Evolutionary conservation across 2,888 invertebrate genomes (phyloP).

Genomic region (Lissonota sp.): DNA sequence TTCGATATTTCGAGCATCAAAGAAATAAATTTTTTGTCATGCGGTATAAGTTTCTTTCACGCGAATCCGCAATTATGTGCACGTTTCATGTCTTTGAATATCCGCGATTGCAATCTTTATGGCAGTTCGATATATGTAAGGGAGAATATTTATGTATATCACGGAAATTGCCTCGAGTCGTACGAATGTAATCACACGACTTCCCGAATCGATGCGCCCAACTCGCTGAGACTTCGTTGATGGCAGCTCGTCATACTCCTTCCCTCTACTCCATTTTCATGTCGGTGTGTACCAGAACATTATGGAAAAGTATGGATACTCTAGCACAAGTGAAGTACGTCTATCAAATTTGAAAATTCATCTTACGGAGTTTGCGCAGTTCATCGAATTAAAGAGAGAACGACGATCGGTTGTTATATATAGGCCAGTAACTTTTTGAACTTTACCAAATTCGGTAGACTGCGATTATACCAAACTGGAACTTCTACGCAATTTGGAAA

Average conservation of each 20-base stretch:
- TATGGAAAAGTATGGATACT: not conserved
- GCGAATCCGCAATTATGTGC: not conserved
- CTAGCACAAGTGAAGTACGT: too few species aligned
- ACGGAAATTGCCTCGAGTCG: conserved; percentile 32
- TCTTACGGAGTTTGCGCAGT: too few species aligned
- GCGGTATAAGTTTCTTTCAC: not conserved
- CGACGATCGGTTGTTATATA: too few species aligned
- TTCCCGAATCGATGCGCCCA: not conserved
- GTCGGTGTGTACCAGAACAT: not conserved
- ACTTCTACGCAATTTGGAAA: too few species aligned
- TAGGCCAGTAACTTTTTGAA: too few species aligned
- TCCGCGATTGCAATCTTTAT: not conserved
- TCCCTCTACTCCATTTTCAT: not conserved
- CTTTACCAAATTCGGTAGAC: too few species aligned
- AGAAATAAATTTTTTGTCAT: too few species aligned
- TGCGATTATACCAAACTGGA: too few species aligned
- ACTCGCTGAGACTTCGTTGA: conserved; percentile 5
- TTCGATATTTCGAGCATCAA: too few species aligned
- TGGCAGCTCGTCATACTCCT: not conserved
- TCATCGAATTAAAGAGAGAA: too few species aligned
- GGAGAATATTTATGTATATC: conserved; percentile 30
- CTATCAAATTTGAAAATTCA: too few species aligned
- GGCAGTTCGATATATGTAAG: conserved; percentile 1
- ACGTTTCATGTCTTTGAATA: not conserved
- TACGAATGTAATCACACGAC: conserved; percentile 32